Conservation (phyloP, 1,140 invertebrate species). For the Rhyzopertha dominica region DNA sequence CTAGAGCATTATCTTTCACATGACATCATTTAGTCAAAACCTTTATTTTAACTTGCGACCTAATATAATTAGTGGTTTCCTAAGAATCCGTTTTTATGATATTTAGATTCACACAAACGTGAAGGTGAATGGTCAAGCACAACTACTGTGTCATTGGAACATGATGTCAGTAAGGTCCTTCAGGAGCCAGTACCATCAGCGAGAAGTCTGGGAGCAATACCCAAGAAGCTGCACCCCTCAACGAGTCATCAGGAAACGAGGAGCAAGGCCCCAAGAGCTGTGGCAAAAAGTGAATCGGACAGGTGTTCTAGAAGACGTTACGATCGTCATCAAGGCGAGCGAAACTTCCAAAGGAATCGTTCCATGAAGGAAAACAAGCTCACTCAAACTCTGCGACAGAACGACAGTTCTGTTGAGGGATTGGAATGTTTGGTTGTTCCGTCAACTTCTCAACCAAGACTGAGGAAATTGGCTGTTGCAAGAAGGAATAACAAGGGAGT, state of each 20-base stretch:
- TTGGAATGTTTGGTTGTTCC: slow-evolving; percentile 37
- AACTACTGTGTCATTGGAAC: slow-evolving; percentile 53
- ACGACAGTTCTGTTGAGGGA: slow-evolving; percentile 37
- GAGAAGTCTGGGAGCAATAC: slow-evolving; percentile 65
- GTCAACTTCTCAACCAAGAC: slow-evolving; percentile 8
- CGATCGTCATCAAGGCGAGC: slow-evolving; percentile 18
- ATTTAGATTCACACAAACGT: slow-evolving; percentile 44
- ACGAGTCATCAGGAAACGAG: slow-evolving; percentile 18
- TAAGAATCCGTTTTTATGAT: slow-evolving; percentile 2
- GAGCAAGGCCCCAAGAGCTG: slow-evolving; percentile 22
- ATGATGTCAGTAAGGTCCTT: slow-evolving; percentile 47
- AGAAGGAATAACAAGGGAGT: slow-evolving; percentile 13
- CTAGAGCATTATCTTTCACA: too few relatives aligned
- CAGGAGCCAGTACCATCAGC: slow-evolving; percentile 38
- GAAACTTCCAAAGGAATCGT: slow-evolving; percentile 23
- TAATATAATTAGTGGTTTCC: too few relatives aligned
- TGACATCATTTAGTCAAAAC: too few relatives aligned
- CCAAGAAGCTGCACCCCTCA: slow-evolving; percentile 55
- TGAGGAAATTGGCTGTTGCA: slow-evolving; percentile 18
- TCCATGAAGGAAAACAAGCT: slow-evolving; percentile 40
- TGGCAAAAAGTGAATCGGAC: slow-evolving; percentile 42
- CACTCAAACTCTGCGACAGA: slow-evolving; percentile 32
- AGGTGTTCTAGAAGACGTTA: slow-evolving; percentile 33
- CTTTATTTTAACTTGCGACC: too few relatives aligned
- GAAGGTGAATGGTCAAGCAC: slow-evolving; percentile 52